A percentile compares a stretch with the other conserved stretches of the same genome.
These are phyloP conservation scores for Aythya baeri DNA, from an alignment of 2,113 vertebrate genomes.

Conservation along the genomic window DNA sequence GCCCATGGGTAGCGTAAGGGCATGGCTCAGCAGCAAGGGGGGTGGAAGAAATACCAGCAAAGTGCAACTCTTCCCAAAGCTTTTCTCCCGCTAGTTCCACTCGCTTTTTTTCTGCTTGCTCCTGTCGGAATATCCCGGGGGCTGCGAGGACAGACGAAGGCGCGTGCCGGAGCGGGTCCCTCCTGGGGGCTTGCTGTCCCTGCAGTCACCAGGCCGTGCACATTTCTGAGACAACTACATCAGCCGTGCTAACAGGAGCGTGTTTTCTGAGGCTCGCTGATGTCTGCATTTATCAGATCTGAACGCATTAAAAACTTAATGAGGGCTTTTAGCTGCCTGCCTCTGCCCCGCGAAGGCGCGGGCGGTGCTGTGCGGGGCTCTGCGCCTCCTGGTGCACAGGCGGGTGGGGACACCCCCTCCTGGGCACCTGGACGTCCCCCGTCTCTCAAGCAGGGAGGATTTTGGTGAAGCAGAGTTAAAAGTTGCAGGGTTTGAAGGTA, in stretches of 20 bases:
- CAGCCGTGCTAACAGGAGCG: not conserved
- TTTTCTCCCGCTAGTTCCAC: no score
- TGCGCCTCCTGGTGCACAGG: no score
- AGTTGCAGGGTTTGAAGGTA: no score
- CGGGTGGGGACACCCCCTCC: not conserved
- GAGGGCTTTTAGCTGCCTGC: not conserved
- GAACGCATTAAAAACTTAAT: not conserved
- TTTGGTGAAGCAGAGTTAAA: rapidly evolving
- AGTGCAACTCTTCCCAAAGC: not conserved
- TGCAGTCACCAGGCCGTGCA: rapidly evolving
- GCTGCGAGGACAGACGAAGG: not conserved
- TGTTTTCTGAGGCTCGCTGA: rapidly evolving
- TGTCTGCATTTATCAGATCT: not conserved
- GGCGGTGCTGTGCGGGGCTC: no score
- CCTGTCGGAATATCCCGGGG: rapidly evolving
- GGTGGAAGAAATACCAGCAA: not conserved
- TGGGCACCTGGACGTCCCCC: no score
- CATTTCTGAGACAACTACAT: not conserved
- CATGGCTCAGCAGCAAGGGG: not conserved
- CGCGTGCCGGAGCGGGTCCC: rapidly evolving
- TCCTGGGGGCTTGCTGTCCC: not conserved
- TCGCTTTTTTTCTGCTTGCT: not conserved
- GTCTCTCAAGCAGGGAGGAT: rapidly evolving
- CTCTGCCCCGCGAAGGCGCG: not conserved
- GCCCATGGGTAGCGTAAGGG: not conserved